Conservation (phyloP, 2,888 invertebrate genomes). For the Listrodromus nycthemerus region DNA sequence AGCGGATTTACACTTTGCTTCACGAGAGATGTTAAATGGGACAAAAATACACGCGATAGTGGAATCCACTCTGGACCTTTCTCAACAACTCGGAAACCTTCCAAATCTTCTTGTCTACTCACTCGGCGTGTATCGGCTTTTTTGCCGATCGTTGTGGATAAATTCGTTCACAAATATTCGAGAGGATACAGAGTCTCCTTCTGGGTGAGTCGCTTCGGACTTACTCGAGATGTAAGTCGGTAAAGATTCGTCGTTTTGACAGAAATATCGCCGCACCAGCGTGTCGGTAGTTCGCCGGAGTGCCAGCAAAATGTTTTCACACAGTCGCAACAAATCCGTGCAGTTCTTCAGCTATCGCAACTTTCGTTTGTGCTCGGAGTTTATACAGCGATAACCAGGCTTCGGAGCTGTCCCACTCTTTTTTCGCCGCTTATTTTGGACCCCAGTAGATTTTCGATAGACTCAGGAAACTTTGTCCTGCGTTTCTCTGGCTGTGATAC, state of each 20-base stretch:
- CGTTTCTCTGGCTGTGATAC: slow-evolving; percentile 5
- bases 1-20: neutral
- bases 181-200: neutral
- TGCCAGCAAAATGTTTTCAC: slow-evolving; percentile 20
- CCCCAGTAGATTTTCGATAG: slow-evolving; percentile 24
- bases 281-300: slow-evolving; percentile 10
- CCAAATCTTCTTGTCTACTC: neutral
- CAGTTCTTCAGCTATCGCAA: neutral
- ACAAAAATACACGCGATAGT: neutral
- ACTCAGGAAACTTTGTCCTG: slow-evolving; percentile 8
- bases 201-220: slow-evolving; percentile 13
- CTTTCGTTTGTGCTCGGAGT: neutral
- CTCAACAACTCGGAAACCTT: neutral
- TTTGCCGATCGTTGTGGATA: neutral
- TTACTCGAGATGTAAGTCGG: neutral
- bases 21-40: neutral
- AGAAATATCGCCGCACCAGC: slow-evolving; percentile 26
- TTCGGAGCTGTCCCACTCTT: neutral
- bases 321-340: slow-evolving; percentile 22
- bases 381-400: neutral
- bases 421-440: slow-evolving; percentile 8
- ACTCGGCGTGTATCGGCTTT: neutral
- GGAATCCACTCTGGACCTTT: neutral
- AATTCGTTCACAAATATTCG: neutral
- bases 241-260: slow-evolving; percentile 19